Evolutionary conservation across 1,140 invertebrate genomes (phyloP), one percentile per base, ranked within the genome.

Genomic region (Cydia splendana): DNA sequence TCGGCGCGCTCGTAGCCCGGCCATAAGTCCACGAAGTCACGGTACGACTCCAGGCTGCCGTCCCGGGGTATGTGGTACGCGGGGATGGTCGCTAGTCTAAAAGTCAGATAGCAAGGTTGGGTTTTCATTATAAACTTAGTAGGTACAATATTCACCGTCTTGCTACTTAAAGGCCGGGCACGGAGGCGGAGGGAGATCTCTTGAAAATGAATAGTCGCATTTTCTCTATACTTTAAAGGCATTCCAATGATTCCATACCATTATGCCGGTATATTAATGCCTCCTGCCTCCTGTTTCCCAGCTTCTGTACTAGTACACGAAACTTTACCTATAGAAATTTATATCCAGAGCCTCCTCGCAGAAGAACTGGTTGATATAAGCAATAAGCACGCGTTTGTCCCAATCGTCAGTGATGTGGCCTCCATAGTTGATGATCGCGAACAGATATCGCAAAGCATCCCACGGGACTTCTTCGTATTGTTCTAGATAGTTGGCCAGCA

Each of bases 401-500:
- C 97, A 98, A 89, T 98, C 97, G 88, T 99, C 98, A 4, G 98
- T 98, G 75, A 99, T 98, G 91, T 98, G 98, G 0, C 98, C 98
- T 20, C 98, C 98, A 84, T 99, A 98, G 95, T 97, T 98, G 80
- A 98, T 97, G 83, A 97, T 98, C 4, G 97, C 97, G 89, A 98
- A 97, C 62, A 98, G 91, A 91, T 98, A 98, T 80, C 98, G 96
- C 69, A 99, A 92, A 65, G 98, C 97, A 84, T 98, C 97, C 97
- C 97, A 98, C 1, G 98, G 98, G 0, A 97, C 97, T 2, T 96
- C 95, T 48, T 96, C 94, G 90, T 98, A 98, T 82, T 97, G 96
- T 84, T 97, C 96, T 62, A 98, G 91, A 88, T 98, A 98, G 65
- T 97, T 96, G 30, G 95, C 94, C 15, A 98, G 86, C 1, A 98